These are phyloP conservation scores for Bombus confusus DNA, from an alignment of 1,140 invertebrate species.

Conservation along the genomic window DNA sequence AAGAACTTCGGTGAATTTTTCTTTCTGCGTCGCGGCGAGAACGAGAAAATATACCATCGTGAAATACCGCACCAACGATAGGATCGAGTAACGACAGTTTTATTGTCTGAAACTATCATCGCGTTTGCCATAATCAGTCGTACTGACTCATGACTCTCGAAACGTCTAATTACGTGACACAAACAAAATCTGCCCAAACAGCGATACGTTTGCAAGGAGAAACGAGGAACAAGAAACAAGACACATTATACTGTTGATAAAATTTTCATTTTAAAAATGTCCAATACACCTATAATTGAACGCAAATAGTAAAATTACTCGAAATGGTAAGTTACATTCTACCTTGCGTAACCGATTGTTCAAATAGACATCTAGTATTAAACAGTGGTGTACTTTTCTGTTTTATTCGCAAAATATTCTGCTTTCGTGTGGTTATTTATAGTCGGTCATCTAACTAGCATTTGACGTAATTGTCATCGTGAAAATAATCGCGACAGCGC, in stretches of 20 bases:
- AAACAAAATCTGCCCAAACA: too few relatives aligned
- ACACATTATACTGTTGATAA: rapidly evolving
- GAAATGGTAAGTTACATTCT: too few relatives aligned
- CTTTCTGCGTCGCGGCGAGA: not conserved
- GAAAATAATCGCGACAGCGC: not conserved
- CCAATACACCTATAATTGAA: too few relatives aligned
- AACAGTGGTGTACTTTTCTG: not conserved
- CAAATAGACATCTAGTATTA: too few relatives aligned
- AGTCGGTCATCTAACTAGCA: not conserved
- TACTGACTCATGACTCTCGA: slow-evolving; percentile 1
- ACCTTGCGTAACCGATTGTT: not conserved
- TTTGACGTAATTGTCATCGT: not conserved
- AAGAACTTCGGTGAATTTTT: too few relatives aligned
- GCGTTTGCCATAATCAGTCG: not conserved
- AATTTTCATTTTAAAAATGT: too few relatives aligned
- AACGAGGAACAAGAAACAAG: too few relatives aligned
- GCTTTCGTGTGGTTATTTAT: not conserved
- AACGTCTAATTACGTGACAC: too few relatives aligned
- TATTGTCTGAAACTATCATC: slow-evolving; percentile 6
- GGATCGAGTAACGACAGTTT: slow-evolving; percentile 22
- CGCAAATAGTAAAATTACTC: too few relatives aligned
- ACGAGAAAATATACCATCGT: not conserved
- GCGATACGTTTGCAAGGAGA: too few relatives aligned
- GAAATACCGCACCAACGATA: not conserved
- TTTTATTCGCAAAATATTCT: not conserved